Percentiles rank a stretch among this genome's conserved stretches.
Conservation (phyloP, 2,797 vertebrate genomes). For the Lycodopsis pacificus region DNA sequence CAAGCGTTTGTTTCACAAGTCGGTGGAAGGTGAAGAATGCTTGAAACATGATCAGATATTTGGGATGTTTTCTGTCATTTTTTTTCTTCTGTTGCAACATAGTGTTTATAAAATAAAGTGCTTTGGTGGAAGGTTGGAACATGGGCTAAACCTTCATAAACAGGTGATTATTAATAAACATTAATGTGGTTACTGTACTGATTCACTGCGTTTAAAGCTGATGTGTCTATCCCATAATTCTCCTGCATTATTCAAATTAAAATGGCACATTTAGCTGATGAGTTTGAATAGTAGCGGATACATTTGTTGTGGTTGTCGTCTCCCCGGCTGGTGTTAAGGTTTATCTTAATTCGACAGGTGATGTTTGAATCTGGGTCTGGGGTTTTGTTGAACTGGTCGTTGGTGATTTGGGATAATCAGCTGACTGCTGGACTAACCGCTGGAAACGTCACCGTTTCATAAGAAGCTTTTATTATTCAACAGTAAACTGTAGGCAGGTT, state of each 20-base stretch:
- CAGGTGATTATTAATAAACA: neutral
- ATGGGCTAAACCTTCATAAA: neutral
- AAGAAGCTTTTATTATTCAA: constrained; percentile 50
- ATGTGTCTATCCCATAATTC: neutral
- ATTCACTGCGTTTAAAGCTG: neutral
- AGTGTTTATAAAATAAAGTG: neutral
- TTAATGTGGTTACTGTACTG: rapidly evolving
- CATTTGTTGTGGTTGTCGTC: no score
- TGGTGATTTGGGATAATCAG: constrained; percentile 9
- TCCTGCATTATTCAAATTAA: neutral
- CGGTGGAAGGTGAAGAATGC: neutral
- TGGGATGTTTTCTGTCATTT: neutral
- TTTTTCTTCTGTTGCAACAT: rapidly evolving
- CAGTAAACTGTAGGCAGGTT: constrained; percentile 7
- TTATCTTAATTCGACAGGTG: no score
- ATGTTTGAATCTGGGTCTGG: neutral
- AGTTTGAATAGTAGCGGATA: no score
- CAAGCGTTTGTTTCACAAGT: neutral
- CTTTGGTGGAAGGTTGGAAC: no score
- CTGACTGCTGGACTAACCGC: neutral
- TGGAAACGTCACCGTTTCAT: constrained; percentile 3
- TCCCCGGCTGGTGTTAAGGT: no score
- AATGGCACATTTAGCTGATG: no score
- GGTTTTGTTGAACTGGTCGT: neutral
- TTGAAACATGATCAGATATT: neutral